phyloP scores from a whole-genome alignment of 2,797 vertebrate genomes.

The Carapus acus region DNA sequence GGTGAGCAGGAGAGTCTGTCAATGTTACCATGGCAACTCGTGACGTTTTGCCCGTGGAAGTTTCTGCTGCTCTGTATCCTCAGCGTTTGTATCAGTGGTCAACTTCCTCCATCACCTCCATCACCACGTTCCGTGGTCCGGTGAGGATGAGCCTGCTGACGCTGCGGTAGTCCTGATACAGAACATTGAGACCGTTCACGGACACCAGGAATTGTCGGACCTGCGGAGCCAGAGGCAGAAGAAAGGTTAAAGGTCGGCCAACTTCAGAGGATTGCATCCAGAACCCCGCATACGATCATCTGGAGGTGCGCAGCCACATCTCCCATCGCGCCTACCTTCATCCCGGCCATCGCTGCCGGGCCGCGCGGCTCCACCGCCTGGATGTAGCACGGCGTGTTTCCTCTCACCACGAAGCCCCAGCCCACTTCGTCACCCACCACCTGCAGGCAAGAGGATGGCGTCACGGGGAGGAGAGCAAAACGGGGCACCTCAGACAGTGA shows the following conservation, averaged over 20 bases:
- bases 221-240: conserved; percentile 48
- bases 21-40: too few species aligned
- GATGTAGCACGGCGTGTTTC: conserved; percentile 81
- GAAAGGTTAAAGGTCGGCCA: too few species aligned
- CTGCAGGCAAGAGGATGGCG: too few species aligned
- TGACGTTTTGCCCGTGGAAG: too few species aligned
- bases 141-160: conserved; percentile 89
- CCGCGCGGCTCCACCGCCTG: conserved; percentile 87
- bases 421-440: conserved; percentile 82
- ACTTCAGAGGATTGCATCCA: too few species aligned
- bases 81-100: conserved; percentile 52
- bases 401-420: conserved; percentile 88
- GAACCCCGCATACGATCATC: too few species aligned
- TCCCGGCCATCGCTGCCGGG: conserved; percentile 79
- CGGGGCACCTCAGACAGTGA: too few species aligned
- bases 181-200: conserved; percentile 83
- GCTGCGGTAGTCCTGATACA: conserved; percentile 83
- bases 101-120: conserved; percentile 92
- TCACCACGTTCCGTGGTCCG: conserved; percentile 82
- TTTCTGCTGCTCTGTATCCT: too few species aligned
- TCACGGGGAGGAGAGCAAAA: too few species aligned
- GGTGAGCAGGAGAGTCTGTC: too few species aligned
- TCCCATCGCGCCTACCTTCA: conserved; percentile 75
- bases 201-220: conserved; percentile 89
- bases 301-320: neutral